Conservation (phyloP, 2,888 invertebrate species). For the Drosophila meridiana region DNA sequence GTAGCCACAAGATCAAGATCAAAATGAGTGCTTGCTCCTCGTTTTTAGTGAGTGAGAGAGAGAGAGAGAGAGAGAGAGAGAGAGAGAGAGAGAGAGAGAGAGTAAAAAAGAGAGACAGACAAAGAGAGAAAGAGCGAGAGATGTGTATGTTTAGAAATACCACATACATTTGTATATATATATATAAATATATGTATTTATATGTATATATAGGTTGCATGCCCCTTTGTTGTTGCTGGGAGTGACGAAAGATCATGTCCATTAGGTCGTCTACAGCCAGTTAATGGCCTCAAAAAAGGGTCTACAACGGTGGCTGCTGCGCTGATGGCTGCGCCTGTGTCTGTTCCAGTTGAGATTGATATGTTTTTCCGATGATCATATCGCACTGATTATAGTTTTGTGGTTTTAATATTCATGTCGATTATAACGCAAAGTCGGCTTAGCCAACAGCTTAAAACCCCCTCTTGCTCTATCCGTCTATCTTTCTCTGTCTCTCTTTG, state of each 20-base stretch:
- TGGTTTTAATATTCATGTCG: conserved; percentile 78
- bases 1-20: conserved; percentile 52
- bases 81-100: conserved; percentile 5
- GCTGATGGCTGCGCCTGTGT: conserved; percentile 27
- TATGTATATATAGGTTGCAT: conserved; percentile 49
- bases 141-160: conserved; percentile 32
- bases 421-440: conserved; percentile 63
- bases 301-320: conserved; percentile 58
- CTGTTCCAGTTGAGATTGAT: conserved; percentile 72
- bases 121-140: conserved; percentile 5
- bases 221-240: conserved; percentile 62
- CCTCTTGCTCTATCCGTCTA: background rate
- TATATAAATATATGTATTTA: background rate
- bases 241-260: conserved; percentile 81
- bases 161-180: background rate
- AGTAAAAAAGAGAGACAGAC: background rate
- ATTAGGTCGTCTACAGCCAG: conserved; percentile 76
- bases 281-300: conserved; percentile 70
- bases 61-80: conserved; percentile 9
- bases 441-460: conserved; percentile 19
- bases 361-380: conserved; percentile 73
- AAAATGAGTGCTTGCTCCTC: conserved; percentile 29
- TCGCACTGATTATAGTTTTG: conserved; percentile 79
- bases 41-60: conserved; percentile 17
- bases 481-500: conserved; percentile 2